Evolutionary conservation across 2,113 vertebrate genomes (phyloP), one percentile per base, ranked within the genome.

Genomic region (Conger conger): DNA sequence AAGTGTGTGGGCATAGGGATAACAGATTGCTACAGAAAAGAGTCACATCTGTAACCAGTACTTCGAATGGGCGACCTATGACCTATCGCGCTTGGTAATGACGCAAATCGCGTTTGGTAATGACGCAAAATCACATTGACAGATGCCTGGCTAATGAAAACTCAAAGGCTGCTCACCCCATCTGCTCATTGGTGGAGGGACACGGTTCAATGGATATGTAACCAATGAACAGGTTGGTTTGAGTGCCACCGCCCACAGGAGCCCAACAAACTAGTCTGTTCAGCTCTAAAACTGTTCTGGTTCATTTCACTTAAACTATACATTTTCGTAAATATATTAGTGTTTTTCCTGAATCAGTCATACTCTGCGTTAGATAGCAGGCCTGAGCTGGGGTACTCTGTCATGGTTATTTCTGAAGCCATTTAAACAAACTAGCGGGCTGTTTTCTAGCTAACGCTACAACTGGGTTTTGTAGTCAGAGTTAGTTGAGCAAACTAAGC

Each of bases 101-200:
- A n/a, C n/a, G n/a, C 92, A 80, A 88, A 89, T 60, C 88, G n/a
- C 35, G 45, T 30, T 57, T 27, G 45, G 60, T 40, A 16, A 42
- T 33, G 30, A 30, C 23, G 30, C 42, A 80, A 45, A 15, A 33
- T 35, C 30, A n/a, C 30, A 79, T 78, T 54, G 83, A 50, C 35
- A 78, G 36, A 45, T 18, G n/a, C 33, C 15, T 77, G 9, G 18
- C 83, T 30, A 54, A 80, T 54, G n/a, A 77, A 63, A 27, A n/a
- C 37, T 18, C 53, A 37, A 17, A 23, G 38, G n/a, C 57, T 40
- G 36, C 63, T 40, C 82, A 7, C 53, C 20, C 30, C 8, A 3
- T 17, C 33, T 33, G 35, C 15, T 40, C 81, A 57, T 82, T 73
- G 68, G 68, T 11, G 27, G 68, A 73, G 35, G 27, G 82, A 42